A percentile compares a stretch with the other conserved stretches of the same genome.
phyloP scores from a whole-genome alignment of 2,113 vertebrate species.

The Phodopus roborovskii region DNA sequence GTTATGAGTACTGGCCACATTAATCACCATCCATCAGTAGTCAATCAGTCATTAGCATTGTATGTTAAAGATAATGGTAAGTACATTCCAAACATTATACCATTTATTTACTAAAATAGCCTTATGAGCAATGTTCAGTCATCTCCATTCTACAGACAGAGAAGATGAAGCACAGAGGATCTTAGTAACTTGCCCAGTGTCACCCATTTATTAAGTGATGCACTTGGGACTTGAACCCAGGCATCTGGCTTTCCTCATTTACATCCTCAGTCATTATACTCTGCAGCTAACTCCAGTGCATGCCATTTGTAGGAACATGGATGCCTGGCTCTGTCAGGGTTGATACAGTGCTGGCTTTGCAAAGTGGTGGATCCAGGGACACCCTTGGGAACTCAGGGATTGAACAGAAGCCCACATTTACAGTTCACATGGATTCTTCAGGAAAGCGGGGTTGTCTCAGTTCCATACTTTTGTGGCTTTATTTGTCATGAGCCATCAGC shows the following conservation, averaged over 20 bases:
- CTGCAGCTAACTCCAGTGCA: not conserved
- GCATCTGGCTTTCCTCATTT: not conserved
- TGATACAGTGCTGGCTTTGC: not conserved
- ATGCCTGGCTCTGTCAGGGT: not conserved
- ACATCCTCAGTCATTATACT: not conserved
- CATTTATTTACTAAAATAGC: not conserved
- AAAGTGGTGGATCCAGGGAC: not conserved
- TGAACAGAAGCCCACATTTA: slow-evolving; percentile 31
- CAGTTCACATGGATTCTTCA: not conserved
- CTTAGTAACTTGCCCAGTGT: not conserved
- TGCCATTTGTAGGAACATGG: not conserved
- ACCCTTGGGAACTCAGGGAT: not conserved
- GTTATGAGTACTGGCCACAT: not conserved
- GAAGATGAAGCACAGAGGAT: not conserved
- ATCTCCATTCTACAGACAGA: not conserved
- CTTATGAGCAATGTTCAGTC: not conserved
- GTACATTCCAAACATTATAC: not conserved
- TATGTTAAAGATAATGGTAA: not conserved
- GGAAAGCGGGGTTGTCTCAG: not conserved
- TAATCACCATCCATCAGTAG: not conserved
- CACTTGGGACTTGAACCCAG: not conserved
- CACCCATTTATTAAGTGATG: not conserved
- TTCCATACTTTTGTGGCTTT: not conserved
- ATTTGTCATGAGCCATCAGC: not conserved
- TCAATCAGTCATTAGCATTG: not conserved